Conservation (phyloP, 2,797 vertebrate species). For the Tapirus indicus region DNA sequence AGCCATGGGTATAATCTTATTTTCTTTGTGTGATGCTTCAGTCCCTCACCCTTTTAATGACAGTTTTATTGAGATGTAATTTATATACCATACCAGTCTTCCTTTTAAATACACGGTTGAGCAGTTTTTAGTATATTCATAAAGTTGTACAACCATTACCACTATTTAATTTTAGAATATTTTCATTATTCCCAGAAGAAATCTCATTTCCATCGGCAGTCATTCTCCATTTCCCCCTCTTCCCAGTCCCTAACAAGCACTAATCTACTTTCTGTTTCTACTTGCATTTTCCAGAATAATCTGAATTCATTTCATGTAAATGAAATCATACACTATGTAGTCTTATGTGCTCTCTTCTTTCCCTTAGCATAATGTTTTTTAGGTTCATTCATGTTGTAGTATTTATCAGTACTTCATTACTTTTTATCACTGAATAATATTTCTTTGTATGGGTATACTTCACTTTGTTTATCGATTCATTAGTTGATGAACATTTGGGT, state of each 20-base stretch:
- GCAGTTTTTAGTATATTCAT: background rate
- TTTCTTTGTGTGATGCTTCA: background rate
- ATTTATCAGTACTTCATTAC: background rate
- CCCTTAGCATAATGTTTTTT: background rate
- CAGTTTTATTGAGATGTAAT: background rate
- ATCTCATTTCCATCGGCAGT: too few relatives aligned
- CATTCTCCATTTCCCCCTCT: background rate
- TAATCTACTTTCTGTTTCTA: background rate
- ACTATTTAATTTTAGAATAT: too few relatives aligned
- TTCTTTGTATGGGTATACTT: background rate
- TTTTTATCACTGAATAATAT: background rate
- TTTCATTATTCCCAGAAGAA: too few relatives aligned
- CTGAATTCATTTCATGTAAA: background rate
- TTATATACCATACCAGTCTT: background rate
- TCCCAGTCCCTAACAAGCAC: background rate
- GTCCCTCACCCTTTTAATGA: background rate
- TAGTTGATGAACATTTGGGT: background rate
- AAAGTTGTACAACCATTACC: background rate
- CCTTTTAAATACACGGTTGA: background rate
- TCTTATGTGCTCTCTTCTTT: background rate
- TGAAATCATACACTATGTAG: background rate
- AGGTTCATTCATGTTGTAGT: background rate
- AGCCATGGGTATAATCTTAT: background rate
- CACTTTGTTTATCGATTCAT: background rate
- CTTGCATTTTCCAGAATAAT: background rate